These are phyloP conservation scores for Neoaliturus tenellus DNA, from an alignment of 2,888 invertebrate species.

Conservation along the genomic window DNA sequence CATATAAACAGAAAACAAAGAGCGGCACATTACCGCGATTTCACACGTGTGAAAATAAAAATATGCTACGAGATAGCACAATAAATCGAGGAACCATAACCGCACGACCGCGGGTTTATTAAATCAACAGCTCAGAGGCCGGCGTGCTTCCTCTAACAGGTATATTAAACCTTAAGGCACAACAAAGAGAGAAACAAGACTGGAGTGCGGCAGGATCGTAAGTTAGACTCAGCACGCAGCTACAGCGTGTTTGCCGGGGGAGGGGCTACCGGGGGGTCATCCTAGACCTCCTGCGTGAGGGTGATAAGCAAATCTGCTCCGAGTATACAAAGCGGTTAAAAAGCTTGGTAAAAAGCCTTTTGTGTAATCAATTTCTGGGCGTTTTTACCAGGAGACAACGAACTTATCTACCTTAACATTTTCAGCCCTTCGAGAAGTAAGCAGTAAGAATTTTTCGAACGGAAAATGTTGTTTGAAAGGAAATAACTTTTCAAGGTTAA, in stretches of 20 bases:
- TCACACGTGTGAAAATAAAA: background rate
- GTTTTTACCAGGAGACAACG: no score
- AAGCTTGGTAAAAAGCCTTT: no score
- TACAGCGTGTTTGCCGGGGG: background rate
- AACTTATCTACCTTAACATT: no score
- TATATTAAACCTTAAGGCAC: slow-evolving; percentile 33
- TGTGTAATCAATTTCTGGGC: no score
- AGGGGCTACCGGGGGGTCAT: background rate
- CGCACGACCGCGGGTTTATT: slow-evolving; percentile 9
- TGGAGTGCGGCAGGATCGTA: slow-evolving; percentile 4
- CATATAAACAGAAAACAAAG: background rate
- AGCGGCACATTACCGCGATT: background rate
- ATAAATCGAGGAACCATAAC: background rate
- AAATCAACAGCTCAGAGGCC: slow-evolving; percentile 26
- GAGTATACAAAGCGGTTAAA: no score
- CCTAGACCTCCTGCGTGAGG: background rate
- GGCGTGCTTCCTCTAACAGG: slow-evolving; percentile 24
- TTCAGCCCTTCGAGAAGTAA: no score
- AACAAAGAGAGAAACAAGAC: slow-evolving; percentile 22
- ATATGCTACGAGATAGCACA: background rate
- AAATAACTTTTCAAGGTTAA: no score
- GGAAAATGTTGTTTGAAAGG: no score
- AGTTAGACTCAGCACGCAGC: slow-evolving; percentile 35
- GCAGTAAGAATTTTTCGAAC: no score
- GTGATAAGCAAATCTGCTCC: no score